Base-by-base conservation (phyloP, 2,113 vertebrate genomes). In the Nicator chloris region DNA sequence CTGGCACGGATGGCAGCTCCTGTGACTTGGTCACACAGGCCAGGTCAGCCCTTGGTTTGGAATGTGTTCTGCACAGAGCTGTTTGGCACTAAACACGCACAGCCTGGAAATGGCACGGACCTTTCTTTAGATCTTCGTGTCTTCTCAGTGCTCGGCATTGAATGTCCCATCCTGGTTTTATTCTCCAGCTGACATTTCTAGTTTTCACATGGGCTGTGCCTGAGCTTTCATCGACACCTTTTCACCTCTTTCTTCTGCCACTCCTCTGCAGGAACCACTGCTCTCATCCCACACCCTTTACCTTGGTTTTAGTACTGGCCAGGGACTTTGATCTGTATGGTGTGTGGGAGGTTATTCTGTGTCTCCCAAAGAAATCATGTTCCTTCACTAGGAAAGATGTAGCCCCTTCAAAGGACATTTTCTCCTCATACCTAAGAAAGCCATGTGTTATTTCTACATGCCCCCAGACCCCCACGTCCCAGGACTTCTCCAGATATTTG, bases 381-480 rank as follows among this genome's bases (percentile, higher is more conserved):
- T 60, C 39, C 21, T n/a, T 57, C 44, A 12, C 9, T 30, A 27
- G 31, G 31, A 44, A 53, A 78, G 24, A 3, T 0, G 0, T 40
- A 45, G 40, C 22, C 11, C 16, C 56, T 70, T 57, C 66, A 35
- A 19, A 49, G 4, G n/a, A 8, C 2, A 7, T 42, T 70, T 66
- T 78, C 56, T 69, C 23, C 28, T 22, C 10, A 3, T 28, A 75
- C 11, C 23, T 20, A 39, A 37, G 45, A 27, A 65, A 64, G 13
- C 4, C 7, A 3, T 17, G 2, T 1, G 0, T 61, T 65, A 53
- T 45, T 73, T 33, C 28, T 84, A 26, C 26, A 31, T 35, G 7
- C 7, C 3, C 54, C 24, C 8, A 35, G 53, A 14, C 8, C 23
- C 7, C 3, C 1, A 3, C 3, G 1, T 57, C 19, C 6, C 13